Evolutionary conservation across 2,113 vertebrate genomes (phyloP).

Genomic region (Apodemus speciosus): DNA sequence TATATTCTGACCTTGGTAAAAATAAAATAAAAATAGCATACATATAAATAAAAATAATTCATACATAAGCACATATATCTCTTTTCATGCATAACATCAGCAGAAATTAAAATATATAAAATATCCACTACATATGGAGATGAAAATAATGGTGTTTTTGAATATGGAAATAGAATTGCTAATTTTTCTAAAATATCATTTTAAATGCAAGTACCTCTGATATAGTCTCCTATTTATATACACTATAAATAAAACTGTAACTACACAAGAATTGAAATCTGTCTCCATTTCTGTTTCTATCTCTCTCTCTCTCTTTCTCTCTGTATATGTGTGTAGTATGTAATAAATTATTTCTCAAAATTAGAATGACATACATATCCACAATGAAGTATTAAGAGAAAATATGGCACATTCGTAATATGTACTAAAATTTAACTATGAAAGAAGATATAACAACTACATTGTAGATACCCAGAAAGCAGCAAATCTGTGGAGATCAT

Average conservation of each 20-base stretch:
- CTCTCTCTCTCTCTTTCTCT: not conserved
- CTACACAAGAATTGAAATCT: not conserved
- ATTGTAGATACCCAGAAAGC: not conserved
- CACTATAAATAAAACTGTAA: not conserved
- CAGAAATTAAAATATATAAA: constrained; percentile 15
- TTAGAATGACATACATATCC: not conserved
- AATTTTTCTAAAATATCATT: not conserved
- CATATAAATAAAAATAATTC: too few species aligned
- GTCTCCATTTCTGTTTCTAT: not conserved
- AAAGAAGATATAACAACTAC: not conserved
- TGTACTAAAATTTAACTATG: not conserved
- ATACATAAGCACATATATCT: not conserved
- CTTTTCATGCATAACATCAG: not conserved
- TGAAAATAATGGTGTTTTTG: not conserved
- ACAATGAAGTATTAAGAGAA: not conserved
- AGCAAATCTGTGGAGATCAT: not conserved
- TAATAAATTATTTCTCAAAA: not conserved
- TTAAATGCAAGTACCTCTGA: not conserved
- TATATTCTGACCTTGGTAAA: not conserved
- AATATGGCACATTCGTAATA: not conserved
- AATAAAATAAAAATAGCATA: not conserved
- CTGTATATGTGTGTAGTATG: not conserved
- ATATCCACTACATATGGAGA: not conserved
- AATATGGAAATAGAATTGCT: not conserved
- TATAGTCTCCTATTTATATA: not conserved